These are phyloP conservation scores for Riptortus pedestris DNA, from an alignment of 1,140 invertebrate genomes.

Conservation along the genomic window DNA sequence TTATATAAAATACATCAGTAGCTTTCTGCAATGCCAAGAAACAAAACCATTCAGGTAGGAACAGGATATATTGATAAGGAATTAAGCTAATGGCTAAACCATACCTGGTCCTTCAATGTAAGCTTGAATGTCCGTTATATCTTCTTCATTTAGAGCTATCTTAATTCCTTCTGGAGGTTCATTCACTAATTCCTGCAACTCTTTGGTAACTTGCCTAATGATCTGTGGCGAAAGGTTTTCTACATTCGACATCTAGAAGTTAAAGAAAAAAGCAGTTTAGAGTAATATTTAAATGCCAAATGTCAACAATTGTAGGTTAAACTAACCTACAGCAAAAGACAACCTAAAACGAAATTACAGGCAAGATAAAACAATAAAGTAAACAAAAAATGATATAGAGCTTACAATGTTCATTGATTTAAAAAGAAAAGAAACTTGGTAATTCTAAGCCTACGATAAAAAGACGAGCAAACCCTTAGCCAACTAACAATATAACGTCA, in stretches of 20 bases:
- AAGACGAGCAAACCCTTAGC: not conserved
- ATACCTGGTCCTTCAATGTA: conserved; percentile 79
- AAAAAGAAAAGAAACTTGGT: not conserved
- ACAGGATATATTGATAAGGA: no score
- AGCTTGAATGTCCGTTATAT: conserved; percentile 86
- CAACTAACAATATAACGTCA: conserved; percentile 10
- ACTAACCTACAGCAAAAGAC: not conserved
- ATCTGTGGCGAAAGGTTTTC: conserved; percentile 90
- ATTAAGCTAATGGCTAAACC: no score
- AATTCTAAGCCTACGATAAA: not conserved
- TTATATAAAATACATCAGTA: no score
- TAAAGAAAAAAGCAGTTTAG: not conserved
- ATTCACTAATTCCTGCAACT: conserved; percentile 63
- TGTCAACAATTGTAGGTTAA: not conserved
- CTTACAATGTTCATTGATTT: conserved; percentile 10
- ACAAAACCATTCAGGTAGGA: no score
- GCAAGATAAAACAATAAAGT: no score
- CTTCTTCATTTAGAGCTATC: conserved; percentile 76
- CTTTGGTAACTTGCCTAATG: conserved; percentile 70
- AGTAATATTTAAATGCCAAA: not conserved
- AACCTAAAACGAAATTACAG: no score
- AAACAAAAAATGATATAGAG: no score
- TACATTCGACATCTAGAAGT: conserved; percentile 66
- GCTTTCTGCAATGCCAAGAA: no score
- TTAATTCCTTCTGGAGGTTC: conserved; percentile 81